Conservation (phyloP, 2,888 invertebrate genomes). For the Entomobrya multifasciata region DNA sequence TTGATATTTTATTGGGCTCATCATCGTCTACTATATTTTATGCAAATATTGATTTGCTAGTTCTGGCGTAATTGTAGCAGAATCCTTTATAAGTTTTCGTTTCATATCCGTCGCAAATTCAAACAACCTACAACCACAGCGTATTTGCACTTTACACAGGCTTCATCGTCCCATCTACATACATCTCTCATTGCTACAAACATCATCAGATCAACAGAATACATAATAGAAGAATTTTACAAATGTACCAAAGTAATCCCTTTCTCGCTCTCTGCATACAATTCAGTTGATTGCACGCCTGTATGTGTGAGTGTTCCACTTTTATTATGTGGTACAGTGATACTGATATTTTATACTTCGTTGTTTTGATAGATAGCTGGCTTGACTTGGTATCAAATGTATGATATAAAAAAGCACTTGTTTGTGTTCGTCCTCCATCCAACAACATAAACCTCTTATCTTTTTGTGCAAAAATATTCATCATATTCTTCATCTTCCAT, state of each 20-base stretch:
- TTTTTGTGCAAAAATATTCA: slow-evolving; percentile 16
- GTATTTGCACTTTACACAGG: slow-evolving; percentile 27
- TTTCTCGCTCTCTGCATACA: neutral
- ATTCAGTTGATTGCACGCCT: neutral
- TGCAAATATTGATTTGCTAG: slow-evolving; percentile 57
- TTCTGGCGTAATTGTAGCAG: neutral
- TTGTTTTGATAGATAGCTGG: too few species aligned
- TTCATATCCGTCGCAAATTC: slow-evolving; percentile 41
- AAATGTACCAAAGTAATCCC: neutral
- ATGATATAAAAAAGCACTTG: too few species aligned
- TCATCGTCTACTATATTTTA: slow-evolving; percentile 29
- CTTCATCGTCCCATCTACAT: neutral
- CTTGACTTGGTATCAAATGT: too few species aligned
- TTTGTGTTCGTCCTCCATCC: neutral
- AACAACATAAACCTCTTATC: slow-evolving; percentile 17
- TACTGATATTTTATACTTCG: too few species aligned
- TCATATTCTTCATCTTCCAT: slow-evolving; percentile 5
- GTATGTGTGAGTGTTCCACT: slow-evolving; percentile 4
- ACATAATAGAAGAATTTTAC: neutral
- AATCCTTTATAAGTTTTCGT: neutral
- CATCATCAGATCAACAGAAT: neutral
- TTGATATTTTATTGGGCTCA: slow-evolving; percentile 64
- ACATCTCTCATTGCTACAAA: too few species aligned
- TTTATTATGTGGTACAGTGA: too few species aligned
- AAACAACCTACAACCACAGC: neutral